Conservation (phyloP, 1,140 invertebrate species). For the Carposina sasakii region DNA sequence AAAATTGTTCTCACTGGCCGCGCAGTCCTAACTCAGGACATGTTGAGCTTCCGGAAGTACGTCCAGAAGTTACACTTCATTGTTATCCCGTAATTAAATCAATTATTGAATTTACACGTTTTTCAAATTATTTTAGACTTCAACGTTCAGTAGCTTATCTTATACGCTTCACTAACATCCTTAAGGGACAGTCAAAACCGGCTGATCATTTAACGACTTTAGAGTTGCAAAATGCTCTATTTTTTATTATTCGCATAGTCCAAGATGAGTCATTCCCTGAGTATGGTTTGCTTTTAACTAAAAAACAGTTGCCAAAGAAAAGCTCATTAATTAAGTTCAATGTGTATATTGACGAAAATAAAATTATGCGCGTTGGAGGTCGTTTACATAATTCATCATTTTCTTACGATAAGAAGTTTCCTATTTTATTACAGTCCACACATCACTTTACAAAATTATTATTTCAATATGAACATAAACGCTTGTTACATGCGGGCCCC, state of each 20-base stretch:
- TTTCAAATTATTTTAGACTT: background rate
- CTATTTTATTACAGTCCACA: slow-evolving; percentile 1
- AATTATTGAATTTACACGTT: background rate
- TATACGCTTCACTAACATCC: background rate
- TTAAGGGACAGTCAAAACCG: background rate
- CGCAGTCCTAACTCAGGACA: background rate
- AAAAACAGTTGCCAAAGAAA: slow-evolving; percentile 1
- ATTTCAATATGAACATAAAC: background rate
- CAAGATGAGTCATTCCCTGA: slow-evolving; percentile 4
- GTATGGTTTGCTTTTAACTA: background rate
- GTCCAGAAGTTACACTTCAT: background rate
- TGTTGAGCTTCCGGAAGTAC: background rate
- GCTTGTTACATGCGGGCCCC: background rate
- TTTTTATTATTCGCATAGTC: background rate
- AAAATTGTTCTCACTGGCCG: background rate
- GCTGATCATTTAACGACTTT: background rate
- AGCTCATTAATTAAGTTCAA: slow-evolving; percentile 8
- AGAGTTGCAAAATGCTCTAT: background rate
- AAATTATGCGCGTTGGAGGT: background rate
- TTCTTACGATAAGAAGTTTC: background rate
- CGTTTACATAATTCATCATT: background rate
- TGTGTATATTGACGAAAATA: slow-evolving; percentile 1
- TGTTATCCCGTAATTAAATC: background rate
- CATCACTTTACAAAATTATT: background rate
- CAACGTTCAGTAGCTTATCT: background rate